Conservation (phyloP, 2,888 invertebrate species). For the Crocallis elinguaria region DNA sequence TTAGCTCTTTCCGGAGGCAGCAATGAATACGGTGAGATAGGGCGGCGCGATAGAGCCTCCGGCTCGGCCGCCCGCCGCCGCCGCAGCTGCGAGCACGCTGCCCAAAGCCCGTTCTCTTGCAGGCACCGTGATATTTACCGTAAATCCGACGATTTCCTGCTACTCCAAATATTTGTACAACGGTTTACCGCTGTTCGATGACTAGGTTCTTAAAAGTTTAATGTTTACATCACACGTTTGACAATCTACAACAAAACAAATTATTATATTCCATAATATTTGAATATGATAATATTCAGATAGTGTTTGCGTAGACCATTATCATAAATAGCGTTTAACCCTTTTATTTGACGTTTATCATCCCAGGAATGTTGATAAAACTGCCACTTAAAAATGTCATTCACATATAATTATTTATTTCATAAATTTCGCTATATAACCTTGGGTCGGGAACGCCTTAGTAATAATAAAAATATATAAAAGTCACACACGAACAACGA, state of each 20-base stretch:
- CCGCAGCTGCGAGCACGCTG: constrained; percentile 42
- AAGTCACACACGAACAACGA: neutral
- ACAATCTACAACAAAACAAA: neutral
- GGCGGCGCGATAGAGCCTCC: constrained; percentile 66
- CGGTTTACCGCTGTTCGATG: constrained; percentile 5
- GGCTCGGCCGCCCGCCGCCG: constrained; percentile 47
- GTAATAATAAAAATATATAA: neutral
- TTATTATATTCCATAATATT: neutral
- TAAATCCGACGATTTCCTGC: constrained; percentile 20
- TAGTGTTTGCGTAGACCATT: no score
- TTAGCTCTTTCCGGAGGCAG: constrained; percentile 69
- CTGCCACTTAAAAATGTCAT: neutral
- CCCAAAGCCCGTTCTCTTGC: constrained; percentile 16
- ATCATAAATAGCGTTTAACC: neutral
- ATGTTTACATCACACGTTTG: constrained; percentile 4
- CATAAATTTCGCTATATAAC: neutral
- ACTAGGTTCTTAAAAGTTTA: neutral
- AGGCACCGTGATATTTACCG: constrained; percentile 19
- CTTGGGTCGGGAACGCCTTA: neutral
- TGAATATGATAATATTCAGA: neutral
- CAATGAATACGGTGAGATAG: constrained; percentile 79
- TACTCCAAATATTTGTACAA: constrained; percentile 10
- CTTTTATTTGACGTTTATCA: neutral
- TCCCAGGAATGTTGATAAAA: neutral
- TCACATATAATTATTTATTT: neutral